A percentile compares a stretch with the other conserved stretches of the same genome.
These are phyloP conservation scores for Mustela nigripes DNA, from an alignment of 2,113 vertebrate species.

Conservation along the genomic window DNA sequence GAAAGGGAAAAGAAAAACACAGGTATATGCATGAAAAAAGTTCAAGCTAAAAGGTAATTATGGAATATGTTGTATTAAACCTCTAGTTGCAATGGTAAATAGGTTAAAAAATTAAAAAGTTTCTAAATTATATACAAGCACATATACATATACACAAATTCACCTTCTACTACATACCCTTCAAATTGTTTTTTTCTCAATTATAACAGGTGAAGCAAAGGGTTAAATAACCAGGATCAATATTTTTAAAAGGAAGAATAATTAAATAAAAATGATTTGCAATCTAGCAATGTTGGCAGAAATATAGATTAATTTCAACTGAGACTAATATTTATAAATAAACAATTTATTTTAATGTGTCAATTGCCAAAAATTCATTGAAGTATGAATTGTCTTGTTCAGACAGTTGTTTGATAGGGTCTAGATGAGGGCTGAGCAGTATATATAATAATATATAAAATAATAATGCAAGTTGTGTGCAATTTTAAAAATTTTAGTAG, in stretches of 20 bases:
- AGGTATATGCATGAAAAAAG: no score
- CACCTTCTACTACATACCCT: not conserved
- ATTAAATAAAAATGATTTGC: not conserved
- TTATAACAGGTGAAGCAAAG: not conserved
- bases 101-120: no score
- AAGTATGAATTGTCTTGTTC: not conserved
- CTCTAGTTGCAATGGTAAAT: no score
- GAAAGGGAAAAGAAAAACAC: no score
- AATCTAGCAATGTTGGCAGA: not conserved
- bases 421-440: not conserved
- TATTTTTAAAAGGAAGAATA: not conserved
- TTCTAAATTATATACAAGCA: not conserved
- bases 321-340: not conserved
- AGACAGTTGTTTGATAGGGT: not conserved
- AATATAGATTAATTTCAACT: not conserved
- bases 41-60: no score
- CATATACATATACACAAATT: not conserved
- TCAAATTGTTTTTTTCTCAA: not conserved
- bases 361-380: not conserved
- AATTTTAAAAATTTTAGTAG: not conserved
- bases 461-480: not conserved
- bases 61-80: no score
- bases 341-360: not conserved
- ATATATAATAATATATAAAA: not conserved
- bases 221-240: slow-evolving; percentile 22